Evolutionary conservation across 2,113 vertebrate species (phyloP).

Genomic region (Eptesicus fuscus): DNA sequence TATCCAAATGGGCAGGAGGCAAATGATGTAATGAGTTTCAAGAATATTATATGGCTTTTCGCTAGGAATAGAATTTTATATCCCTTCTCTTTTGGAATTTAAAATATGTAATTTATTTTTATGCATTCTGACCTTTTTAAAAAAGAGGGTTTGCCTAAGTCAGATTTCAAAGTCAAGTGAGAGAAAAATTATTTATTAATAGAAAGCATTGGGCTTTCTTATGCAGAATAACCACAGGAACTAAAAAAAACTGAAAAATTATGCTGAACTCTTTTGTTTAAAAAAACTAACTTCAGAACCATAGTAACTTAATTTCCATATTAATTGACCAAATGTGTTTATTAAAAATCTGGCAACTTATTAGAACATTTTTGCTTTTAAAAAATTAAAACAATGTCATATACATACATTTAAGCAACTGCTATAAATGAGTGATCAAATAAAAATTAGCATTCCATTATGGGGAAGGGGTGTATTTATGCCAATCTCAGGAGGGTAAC

Average conservation of each 20-base stretch:
- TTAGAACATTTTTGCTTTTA: conserved; percentile 71
- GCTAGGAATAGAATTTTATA: conserved; percentile 69
- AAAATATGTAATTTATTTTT: conserved; percentile 56
- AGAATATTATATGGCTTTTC: conserved; percentile 73
- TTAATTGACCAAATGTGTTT: conserved; percentile 72
- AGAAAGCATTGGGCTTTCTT: conserved; percentile 75
- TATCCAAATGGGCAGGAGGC: conserved; percentile 74
- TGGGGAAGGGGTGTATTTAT: conserved; percentile 30
- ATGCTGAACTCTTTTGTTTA: conserved; percentile 32
- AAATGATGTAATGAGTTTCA: conserved; percentile 75
- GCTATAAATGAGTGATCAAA: conserved; percentile 93
- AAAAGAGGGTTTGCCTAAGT: conserved; percentile 59
- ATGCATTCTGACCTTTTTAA: conserved; percentile 56
- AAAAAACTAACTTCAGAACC: conserved; percentile 62
- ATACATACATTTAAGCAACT: conserved; percentile 84
- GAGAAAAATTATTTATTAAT: conserved; percentile 67
- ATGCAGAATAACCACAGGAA: conserved; percentile 66
- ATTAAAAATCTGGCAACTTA: conserved; percentile 79
- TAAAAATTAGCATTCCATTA: conserved; percentile 82
- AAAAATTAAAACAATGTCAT: conserved; percentile 76
- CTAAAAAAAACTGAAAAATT: conserved; percentile 70
- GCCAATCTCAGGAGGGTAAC: conserved; percentile 10
- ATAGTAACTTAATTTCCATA: conserved; percentile 61
- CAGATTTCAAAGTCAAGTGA: conserved; percentile 60
- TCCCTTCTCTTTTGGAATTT: conserved; percentile 70